Evolutionary conservation across 2,888 invertebrate genomes (phyloP).

Genomic region (Encarsia formosa): DNA sequence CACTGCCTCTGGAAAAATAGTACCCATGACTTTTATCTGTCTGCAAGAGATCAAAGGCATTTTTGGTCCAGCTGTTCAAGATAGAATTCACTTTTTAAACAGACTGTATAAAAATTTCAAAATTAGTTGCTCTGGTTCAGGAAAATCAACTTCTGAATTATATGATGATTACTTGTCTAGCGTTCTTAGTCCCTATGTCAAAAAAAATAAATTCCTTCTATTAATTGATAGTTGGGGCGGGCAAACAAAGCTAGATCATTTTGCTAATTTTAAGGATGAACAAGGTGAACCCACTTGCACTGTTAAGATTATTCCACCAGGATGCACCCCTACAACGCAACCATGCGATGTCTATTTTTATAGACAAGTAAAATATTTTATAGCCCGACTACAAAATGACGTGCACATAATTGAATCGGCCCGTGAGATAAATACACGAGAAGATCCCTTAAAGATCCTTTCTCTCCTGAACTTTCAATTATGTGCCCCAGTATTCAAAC

Average conservation of each 20-base stretch:
- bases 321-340: conserved; percentile 7
- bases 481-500: conserved; percentile 1
- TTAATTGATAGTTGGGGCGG: conserved; percentile 10
- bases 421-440: not conserved
- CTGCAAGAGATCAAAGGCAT: conserved; percentile 8
- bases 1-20: conserved; percentile 18
- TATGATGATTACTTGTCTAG: not conserved
- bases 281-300: not conserved
- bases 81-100: conserved; percentile 2
- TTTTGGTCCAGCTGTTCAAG: conserved; percentile 14
- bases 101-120: conserved; percentile 3
- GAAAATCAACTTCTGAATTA: conserved; percentile 15
- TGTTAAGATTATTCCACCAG: conserved; percentile 7
- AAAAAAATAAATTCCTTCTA: conserved; percentile 4
- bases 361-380: conserved; percentile 12
- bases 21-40: conserved; percentile 17
- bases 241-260: not conserved
- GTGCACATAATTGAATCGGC: not conserved
- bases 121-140: conserved; percentile 16
- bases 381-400: conserved; percentile 5
- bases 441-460: conserved; percentile 7
- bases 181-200: not conserved
- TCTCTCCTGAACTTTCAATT: conserved; percentile 7
- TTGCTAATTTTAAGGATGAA: conserved; percentile 2
- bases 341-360: conserved; percentile 12